Conservation (phyloP, 2,888 invertebrate species). For the Leptarthrus brevirostris region DNA sequence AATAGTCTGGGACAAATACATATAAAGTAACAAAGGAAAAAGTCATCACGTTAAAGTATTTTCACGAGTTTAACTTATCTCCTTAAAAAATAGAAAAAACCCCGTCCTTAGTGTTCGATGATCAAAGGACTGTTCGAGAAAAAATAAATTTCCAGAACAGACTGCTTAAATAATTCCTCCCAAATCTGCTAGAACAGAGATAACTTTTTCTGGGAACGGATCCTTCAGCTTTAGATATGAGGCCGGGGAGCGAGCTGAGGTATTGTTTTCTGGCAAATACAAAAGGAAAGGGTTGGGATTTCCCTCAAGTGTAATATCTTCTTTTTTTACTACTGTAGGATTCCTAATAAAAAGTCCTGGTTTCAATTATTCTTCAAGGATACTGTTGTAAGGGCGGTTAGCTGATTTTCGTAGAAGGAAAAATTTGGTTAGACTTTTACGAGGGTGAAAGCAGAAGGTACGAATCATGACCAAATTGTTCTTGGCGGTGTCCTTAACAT, state of each 20-base stretch:
- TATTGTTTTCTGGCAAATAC: neutral
- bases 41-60: neutral
- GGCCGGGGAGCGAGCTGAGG: neutral
- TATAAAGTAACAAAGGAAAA: no score
- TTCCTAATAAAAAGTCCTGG: constrained; percentile 3
- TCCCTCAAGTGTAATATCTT: constrained; percentile 27
- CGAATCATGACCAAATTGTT: neutral
- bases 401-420: constrained; percentile 7
- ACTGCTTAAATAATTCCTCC: no score
- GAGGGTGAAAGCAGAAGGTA: neutral
- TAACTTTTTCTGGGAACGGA: neutral
- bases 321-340: constrained; percentile 1
- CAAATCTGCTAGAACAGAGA: no score
- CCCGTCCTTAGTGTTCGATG: no score
- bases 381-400: constrained; percentile 8
- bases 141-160: no score
- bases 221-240: neutral
- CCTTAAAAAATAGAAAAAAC: no score
- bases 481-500: neutral
- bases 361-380: constrained; percentile 37
- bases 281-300: constrained; percentile 11
- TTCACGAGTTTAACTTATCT: neutral
- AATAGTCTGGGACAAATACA: neutral
- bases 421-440: constrained; percentile 23
- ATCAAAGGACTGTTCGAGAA: no score